Evolutionary conservation across 1,140 invertebrate species (phyloP), one percentile per base, ranked within the genome.

Genomic region (Cylas formicarius): DNA sequence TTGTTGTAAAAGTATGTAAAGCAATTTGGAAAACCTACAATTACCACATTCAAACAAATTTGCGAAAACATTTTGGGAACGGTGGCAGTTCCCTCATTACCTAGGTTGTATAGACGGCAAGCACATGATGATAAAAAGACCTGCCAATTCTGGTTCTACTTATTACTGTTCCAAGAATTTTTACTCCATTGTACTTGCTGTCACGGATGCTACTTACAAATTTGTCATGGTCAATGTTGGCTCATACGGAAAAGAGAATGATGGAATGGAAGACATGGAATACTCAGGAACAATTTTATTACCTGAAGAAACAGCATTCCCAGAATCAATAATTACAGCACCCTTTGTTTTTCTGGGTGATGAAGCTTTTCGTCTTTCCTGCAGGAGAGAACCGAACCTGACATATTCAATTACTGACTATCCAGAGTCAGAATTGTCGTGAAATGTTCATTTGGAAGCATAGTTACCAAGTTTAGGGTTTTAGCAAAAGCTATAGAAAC

Each of bases 371-470:
- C 56, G 62, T 14, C 39, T 73, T n/a, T n/a, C n/a, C n/a, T n/a
- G n/a, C n/a, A n/a, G n/a, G n/a, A n/a, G 18, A 52, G 53, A 33
- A 34, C 26, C 9, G 48, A 34, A 29, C 9, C 57, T 27, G 38
- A 44, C 31, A 27, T 27, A 45, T 42, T 72, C 45, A 72, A 73
- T 47, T 72, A 71, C 41, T 43, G 69, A 34, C 44, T 69, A 23
- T 65, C 59, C 14, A 46, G 63, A 31, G 62, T 62, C 16, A 49
- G 68, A 47, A 51, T 61, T 18, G 55, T 48, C 11, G 57, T 67
- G 3, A 68, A 72, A 59, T 65, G 63, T 53, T 44, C 65, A 24
- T 72, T 72, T 63, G 70, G 68, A 6, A 69, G 69, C 48, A 31
- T 71, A 28, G 50, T 64, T 45, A 11, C 46, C 11, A 41, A 36